phyloP scores from a whole-genome alignment of 2,888 invertebrate genomes.

The Agrypnus murinus region DNA sequence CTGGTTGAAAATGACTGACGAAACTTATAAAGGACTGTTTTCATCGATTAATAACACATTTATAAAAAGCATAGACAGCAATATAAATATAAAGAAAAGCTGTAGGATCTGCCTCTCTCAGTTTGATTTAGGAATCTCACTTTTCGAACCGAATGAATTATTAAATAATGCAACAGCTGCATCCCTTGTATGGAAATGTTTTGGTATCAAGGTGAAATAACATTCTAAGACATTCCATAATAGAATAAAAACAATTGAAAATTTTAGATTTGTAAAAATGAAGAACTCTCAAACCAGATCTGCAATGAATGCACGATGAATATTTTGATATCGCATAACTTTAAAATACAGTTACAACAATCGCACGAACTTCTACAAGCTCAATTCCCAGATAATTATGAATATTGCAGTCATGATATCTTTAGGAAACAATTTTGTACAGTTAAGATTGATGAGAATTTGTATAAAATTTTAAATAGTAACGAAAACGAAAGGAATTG shows the following conservation, averaged over 20 bases:
- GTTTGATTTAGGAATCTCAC: constrained; percentile 8
- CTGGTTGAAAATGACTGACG: too few relatives aligned
- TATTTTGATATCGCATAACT: constrained; percentile 11
- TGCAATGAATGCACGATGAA: constrained; percentile 13
- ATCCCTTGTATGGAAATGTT: constrained; percentile 11
- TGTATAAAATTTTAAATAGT: background rate
- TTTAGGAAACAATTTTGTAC: background rate
- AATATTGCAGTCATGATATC: background rate
- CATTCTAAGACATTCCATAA: too few relatives aligned
- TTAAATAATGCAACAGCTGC: constrained; percentile 9
- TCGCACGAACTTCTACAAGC: background rate
- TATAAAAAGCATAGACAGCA: background rate
- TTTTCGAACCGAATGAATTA: constrained; percentile 13
- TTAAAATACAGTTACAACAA: constrained; percentile 19
- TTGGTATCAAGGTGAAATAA: constrained; percentile 8
- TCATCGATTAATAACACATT: too few relatives aligned
- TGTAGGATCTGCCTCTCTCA: constrained; percentile 8
- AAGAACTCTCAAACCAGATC: background rate
- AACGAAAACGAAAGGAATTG: too few relatives aligned
- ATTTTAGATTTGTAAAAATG: background rate
- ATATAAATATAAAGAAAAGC: constrained; percentile 19
- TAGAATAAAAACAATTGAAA: too few relatives aligned
- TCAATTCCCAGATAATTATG: background rate
- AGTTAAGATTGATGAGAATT: constrained; percentile 6
- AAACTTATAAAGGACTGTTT: too few relatives aligned